These are phyloP conservation scores for Nothura maculosa DNA, from an alignment of 2,797 vertebrate genomes.

Conservation along the genomic window DNA sequence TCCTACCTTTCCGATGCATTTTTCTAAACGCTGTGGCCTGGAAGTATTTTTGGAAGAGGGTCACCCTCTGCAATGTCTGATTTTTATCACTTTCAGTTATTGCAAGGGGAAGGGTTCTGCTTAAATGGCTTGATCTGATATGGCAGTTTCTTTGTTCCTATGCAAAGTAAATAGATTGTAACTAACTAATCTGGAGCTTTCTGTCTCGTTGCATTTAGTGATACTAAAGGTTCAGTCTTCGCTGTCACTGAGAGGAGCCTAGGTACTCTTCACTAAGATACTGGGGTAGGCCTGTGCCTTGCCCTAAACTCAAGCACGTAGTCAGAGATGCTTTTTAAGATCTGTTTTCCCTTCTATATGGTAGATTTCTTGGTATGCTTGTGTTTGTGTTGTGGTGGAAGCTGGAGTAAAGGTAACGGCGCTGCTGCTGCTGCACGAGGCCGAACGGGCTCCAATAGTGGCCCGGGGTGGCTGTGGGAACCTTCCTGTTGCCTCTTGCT, in stretches of 20 bases:
- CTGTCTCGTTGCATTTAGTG: slow-evolving; percentile 60
- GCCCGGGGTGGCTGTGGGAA: not conserved
- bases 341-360: not conserved
- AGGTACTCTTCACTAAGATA: not conserved
- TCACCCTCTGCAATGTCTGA: slow-evolving; percentile 16
- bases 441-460: not conserved
- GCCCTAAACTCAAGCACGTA: not conserved
- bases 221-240: slow-evolving; percentile 39
- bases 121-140: slow-evolving; percentile 60
- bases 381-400: not conserved
- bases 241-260: not conserved
- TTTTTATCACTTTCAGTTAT: slow-evolving; percentile 66
- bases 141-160: slow-evolving; percentile 75
- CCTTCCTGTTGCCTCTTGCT: not conserved
- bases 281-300: not conserved
- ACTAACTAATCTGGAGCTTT: slow-evolving; percentile 67
- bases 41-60: slow-evolving; percentile 11
- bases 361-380: not conserved
- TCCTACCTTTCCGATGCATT: not conserved
- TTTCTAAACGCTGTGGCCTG: not conserved
- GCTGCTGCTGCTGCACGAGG: not conserved
- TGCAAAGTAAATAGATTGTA: slow-evolving; percentile 74
- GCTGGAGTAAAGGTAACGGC: not conserved
- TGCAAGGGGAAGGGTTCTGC: slow-evolving; percentile 57
- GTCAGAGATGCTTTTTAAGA: not conserved